Base-by-base conservation (phyloP, 2,888 invertebrate species). In the Myopa testacea region DNA sequence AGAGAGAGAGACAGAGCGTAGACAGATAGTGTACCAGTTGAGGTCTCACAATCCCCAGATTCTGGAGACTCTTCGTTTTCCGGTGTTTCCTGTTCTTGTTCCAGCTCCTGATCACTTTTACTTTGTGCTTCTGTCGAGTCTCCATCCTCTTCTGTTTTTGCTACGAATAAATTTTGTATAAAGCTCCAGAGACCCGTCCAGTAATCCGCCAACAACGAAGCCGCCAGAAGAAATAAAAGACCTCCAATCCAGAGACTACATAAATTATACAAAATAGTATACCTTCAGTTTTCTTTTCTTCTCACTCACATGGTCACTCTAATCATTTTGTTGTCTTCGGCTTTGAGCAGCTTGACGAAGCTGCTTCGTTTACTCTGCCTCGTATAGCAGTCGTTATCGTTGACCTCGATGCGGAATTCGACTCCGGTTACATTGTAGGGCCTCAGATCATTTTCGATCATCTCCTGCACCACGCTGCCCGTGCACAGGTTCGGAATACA, bases 401-500 rank as follows among this genome's bases (percentile, higher is more conserved):
- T 88, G 10, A 92, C 91, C 80, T 92, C 91, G 19, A 93, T 91
- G 63, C 86, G 87, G 83, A 93, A 91, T 83, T 90, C 90, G 77
- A 94, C 86, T 60, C 92, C 92, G 14, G 92, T 87, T 0, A 92
- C 91, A 79, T 91, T 91, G 84, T 93, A 93, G 67, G 91, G 91
- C 71, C 91, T 90, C 81, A 93, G 85, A 74, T 92, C 92, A 78
- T 91, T 91, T 81, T 91, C 91, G 80, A 94, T 85, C 79, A 93
- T 87, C 58, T 85, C 82, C 8, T 84, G 85, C 3, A 88, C 86
- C 26, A 92, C 93, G 83, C 93, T 92, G 67, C 91, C 90, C 34
- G 91, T 90, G 85, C 94, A 94, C 12, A 91, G 91, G 4, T 92
- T 90, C 1, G 94, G 94, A 70, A 94, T 89, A 85, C 94, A 94